These are phyloP conservation scores for Anguilla marmorata DNA, from an alignment of 2,797 vertebrate genomes.

Conservation along the genomic window DNA sequence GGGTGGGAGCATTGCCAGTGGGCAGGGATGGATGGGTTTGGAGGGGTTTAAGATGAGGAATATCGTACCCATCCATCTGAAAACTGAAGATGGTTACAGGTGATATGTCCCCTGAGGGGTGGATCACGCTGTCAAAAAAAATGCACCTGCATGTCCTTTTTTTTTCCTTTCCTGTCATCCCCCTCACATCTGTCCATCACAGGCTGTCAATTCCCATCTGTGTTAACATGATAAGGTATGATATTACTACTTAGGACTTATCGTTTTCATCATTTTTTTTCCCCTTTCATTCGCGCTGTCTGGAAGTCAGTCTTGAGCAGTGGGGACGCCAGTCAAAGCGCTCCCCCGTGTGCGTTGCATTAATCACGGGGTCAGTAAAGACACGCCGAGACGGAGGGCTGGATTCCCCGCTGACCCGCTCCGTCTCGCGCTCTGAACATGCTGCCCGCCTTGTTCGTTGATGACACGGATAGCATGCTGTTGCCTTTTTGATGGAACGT, in stretches of 20 bases:
- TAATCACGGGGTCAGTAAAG: conserved; percentile 39
- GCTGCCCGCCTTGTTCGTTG: background rate
- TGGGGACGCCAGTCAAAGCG: conserved; percentile 44
- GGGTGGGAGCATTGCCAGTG: background rate
- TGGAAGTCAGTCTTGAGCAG: conserved; percentile 22
- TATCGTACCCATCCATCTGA: background rate
- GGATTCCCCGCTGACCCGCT: conserved; percentile 8
- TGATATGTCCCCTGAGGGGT: background rate
- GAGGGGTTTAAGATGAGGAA: background rate
- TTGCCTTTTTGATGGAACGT: background rate
- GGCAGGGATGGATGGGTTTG: background rate
- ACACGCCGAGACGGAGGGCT: background rate
- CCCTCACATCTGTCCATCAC: conserved; percentile 33
- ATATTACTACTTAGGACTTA: conserved; percentile 47
- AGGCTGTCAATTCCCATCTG: conserved; percentile 47
- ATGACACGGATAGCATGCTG: background rate
- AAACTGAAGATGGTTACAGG: background rate
- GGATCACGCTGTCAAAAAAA: background rate
- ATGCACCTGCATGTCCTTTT: conserved; percentile 22
- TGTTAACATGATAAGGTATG: conserved; percentile 41
- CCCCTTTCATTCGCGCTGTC: background rate
- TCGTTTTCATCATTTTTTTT: conserved; percentile 29
- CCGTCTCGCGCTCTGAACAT: background rate
- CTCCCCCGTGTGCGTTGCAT: conserved; percentile 32
- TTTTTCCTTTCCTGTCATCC: conserved; percentile 28